Evolutionary conservation across 2,797 vertebrate genomes (phyloP), one percentile per base, ranked within the genome.

Genomic region (Octomys mimax): DNA sequence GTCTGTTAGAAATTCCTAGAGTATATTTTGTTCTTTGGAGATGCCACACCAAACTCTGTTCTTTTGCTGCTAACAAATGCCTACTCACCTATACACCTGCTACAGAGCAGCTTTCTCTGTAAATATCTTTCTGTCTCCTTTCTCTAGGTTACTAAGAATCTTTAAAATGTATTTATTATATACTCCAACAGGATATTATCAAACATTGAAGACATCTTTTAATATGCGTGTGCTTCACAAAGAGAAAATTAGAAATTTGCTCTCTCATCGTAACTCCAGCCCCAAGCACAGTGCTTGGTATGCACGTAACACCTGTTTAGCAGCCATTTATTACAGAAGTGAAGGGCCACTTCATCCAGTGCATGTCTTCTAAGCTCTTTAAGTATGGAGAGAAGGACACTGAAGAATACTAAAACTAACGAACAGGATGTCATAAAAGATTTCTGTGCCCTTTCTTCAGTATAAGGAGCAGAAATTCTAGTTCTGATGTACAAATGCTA

Each of bases 81-180:
- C 46, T 75, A 31, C 12, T 75, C 13, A 62, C n/a, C 62, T 91
- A 49, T 2, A 57, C 42, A 71, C 14, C 42, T 61, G 42, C 39
- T 71, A 18, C 66, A 54, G 28, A 68, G 22, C 33, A 86, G 28
- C 54, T 89, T 92, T 62, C n/a, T 87, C 87, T 94, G 24, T 64
- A 64, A 70, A 87, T 36, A 88, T 12, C 36, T 91, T 54, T 92
- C 18, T 49, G 64, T 61, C 87, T 64, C 87, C 33, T 87, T 94
- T 59, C 33, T 93, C 61, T 82, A 42, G 2, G 28, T 89, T 92
- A 88, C 46, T 52, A 8, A 0, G 52, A 19, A 87, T 39, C 66
- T 66, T 52, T 80, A 64, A 92, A 92, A 93, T 42, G 71, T 1
- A 73, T 18, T 52, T 81, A 49, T 59, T 75, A 87, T 21, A 94